Percentiles rank a stretch among this genome's conserved stretches.
Conservation (phyloP, 2,888 invertebrate species). For the Nymphalis polychloros region DNA sequence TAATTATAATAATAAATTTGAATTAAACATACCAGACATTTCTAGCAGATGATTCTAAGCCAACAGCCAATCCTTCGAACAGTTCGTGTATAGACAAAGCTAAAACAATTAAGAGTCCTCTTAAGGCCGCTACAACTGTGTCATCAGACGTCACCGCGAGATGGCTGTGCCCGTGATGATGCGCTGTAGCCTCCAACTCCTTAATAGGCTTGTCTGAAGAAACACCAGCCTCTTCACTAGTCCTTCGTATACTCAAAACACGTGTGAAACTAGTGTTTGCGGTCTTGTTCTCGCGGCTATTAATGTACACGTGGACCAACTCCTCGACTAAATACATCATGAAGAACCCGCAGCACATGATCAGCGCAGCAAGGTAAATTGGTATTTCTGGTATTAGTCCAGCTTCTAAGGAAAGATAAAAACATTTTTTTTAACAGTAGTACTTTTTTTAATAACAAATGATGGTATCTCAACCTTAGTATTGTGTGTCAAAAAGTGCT, state of each 20-base stretch:
- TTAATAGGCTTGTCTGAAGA: slow-evolving; percentile 43
- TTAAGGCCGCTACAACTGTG: slow-evolving; percentile 77
- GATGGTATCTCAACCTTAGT: too few species aligned
- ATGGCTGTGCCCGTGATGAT: slow-evolving; percentile 60
- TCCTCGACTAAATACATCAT: slow-evolving; percentile 90
- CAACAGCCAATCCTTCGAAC: slow-evolving; percentile 92
- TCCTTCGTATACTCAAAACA: slow-evolving; percentile 65
- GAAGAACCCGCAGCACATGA: slow-evolving; percentile 89
- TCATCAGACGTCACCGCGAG: slow-evolving; percentile 56
- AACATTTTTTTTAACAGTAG: too few species aligned
- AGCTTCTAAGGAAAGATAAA: slow-evolving; percentile 52
- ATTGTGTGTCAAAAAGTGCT: too few species aligned
- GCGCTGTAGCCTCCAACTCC: slow-evolving; percentile 46
- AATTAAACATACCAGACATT: slow-evolving; percentile 63
- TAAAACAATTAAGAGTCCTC: slow-evolving; percentile 89
- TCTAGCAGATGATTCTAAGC: slow-evolving; percentile 84
- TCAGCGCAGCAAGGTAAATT: slow-evolving; percentile 86
- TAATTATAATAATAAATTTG: not conserved
- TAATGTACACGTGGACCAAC: slow-evolving; percentile 86
- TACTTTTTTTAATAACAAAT: too few species aligned
- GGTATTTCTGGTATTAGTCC: slow-evolving; percentile 78
- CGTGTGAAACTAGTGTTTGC: slow-evolving; percentile 58
- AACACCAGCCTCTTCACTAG: slow-evolving; percentile 40
- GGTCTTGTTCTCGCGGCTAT: slow-evolving; percentile 70
- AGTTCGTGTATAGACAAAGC: slow-evolving; percentile 89